phyloP scores from a whole-genome alignment of 1,140 invertebrate species.

The Riptortus pedestris region DNA sequence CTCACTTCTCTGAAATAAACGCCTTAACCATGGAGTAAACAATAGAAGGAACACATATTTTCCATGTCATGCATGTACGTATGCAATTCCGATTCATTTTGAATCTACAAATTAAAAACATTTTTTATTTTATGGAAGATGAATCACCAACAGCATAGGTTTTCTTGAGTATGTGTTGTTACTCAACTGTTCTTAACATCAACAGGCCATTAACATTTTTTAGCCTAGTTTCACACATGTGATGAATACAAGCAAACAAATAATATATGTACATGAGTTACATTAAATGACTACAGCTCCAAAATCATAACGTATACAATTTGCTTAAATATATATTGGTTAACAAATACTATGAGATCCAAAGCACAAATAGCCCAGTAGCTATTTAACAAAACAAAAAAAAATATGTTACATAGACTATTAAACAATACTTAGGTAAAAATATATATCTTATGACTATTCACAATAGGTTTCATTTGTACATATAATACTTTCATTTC shows the following conservation, averaged over 20 bases:
- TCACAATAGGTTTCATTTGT: background rate
- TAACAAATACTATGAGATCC: constrained; percentile 3
- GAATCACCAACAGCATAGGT: background rate
- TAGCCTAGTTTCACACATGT: background rate
- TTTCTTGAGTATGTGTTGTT: background rate
- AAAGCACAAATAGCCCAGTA: background rate
- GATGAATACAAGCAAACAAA: background rate
- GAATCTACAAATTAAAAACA: no score
- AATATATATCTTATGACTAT: background rate
- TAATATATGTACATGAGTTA: background rate
- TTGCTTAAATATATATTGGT: background rate
- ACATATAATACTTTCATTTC: constrained; percentile 12
- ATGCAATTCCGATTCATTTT: no score
- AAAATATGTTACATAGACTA: no score
- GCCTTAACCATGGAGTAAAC: no score
- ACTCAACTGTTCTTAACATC: background rate
- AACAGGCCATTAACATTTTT: background rate
- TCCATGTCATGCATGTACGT: no score
- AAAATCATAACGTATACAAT: background rate
- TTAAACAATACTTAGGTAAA: background rate
- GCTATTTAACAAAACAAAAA: no score
- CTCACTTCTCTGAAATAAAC: no score
- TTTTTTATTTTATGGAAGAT: no score
- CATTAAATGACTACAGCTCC: background rate
- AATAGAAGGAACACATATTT: no score